Percentiles rank a stretch among this genome's conserved stretches.
Evolutionary conservation across 1,140 invertebrate species (phyloP).

Genomic region (Drosophila arawakana): DNA sequence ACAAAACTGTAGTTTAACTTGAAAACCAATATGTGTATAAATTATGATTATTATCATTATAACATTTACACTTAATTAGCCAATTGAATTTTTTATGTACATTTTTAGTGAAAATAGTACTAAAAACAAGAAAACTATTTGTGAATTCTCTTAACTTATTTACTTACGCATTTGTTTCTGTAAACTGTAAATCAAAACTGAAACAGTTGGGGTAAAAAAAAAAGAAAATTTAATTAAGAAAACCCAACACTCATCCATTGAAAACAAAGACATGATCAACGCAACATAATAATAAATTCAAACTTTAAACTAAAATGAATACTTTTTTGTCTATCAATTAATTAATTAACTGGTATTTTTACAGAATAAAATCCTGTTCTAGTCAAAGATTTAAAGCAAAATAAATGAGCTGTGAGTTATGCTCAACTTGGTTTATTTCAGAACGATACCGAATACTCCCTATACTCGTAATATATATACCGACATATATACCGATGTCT

Average conservation of each 20-base stretch:
- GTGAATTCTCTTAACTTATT: constrained; percentile 40
- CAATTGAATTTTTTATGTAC: constrained; percentile 70
- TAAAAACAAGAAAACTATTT: constrained; percentile 26
- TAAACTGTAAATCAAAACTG: constrained; percentile 14
- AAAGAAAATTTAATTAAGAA: constrained; percentile 2
- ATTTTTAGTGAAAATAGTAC: constrained; percentile 56
- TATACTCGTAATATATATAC: constrained; percentile 5
- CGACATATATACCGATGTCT: constrained; percentile 1
- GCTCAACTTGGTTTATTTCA: constrained; percentile 31
- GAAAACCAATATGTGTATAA: constrained; percentile 18
- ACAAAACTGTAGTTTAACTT: constrained; percentile 21
- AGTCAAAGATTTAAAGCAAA: constrained; percentile 32
- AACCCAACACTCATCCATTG: constrained; percentile 43
- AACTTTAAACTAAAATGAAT: constrained; percentile 43
- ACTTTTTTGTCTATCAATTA: constrained; percentile 27
- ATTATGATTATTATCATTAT: constrained; percentile 37
- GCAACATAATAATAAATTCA: constrained; percentile 66
- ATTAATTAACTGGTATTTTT: constrained; percentile 8
- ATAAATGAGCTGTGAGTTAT: constrained; percentile 19
- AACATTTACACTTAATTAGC: constrained; percentile 67
- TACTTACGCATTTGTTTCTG: constrained; percentile 49
- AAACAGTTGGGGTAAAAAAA: constrained; percentile 6
- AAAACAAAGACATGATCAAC: constrained; percentile 48
- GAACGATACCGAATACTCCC: constrained; percentile 9
- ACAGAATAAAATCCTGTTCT: constrained; percentile 22